A percentile compares a stretch with the other conserved stretches of the same genome.
Conservation (phyloP, 1,140 invertebrate species). For the Nylanderia fulva region DNA sequence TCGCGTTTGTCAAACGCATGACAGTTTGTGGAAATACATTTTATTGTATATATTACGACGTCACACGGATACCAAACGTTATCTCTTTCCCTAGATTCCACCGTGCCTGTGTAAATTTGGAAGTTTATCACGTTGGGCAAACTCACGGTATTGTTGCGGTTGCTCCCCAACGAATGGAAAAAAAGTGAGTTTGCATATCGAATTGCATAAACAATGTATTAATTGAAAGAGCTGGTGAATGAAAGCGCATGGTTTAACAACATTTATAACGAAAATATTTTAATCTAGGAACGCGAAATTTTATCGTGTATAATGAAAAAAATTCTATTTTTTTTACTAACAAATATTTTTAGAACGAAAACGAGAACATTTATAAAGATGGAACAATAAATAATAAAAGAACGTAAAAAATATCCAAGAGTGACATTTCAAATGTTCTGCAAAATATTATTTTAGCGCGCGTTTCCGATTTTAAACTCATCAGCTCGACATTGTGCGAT, state of each 20-base stretch:
- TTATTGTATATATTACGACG: conserved; percentile 62
- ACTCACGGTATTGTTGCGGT: conserved; percentile 59
- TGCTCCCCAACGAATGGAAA: conserved; percentile 25
- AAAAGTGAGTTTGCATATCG: conserved; percentile 58
- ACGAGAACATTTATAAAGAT: conserved; percentile 19
- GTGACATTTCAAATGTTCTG: neutral
- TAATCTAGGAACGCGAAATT: conserved; percentile 21
- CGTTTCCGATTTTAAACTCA: neutral
- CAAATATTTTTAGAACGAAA: conserved; percentile 42
- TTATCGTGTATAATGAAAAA: conserved; percentile 1
- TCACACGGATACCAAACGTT: conserved; percentile 45
- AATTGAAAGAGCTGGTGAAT: conserved; percentile 56
- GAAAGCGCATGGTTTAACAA: conserved; percentile 57
- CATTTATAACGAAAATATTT: conserved; percentile 50
- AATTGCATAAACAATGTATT: conserved; percentile 63
- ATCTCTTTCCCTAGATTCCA: conserved; percentile 54
- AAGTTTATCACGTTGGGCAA: conserved; percentile 57
- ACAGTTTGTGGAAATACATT: conserved; percentile 60
- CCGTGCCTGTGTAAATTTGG: conserved; percentile 55
- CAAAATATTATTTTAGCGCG: conserved; percentile 1
- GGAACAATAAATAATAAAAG: conserved; percentile 27
- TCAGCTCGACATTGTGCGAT: too few relatives aligned
- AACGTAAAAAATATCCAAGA: neutral
- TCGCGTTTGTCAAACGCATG: conserved; percentile 51
- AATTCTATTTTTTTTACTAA: conserved; percentile 20